phyloP scores from a whole-genome alignment of 2,113 vertebrate species.

The Macrotis lagotis region DNA sequence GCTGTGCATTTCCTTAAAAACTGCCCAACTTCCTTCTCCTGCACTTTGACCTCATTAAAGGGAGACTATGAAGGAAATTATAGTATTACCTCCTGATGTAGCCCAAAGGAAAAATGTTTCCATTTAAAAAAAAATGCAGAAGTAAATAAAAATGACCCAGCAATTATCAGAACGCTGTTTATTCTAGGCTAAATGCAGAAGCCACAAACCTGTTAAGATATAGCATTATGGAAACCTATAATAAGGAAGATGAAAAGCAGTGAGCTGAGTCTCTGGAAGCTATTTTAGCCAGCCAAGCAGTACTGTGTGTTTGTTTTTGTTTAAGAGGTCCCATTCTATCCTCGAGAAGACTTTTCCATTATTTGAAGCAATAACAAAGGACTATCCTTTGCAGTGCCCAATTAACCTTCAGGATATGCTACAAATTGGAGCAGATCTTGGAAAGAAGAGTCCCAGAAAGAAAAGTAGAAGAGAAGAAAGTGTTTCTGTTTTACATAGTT shows the following conservation, averaged over 20 bases:
- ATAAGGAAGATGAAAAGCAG: constrained; percentile 56
- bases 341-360: neutral
- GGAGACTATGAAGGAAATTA: constrained; percentile 74
- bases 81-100: constrained; percentile 57
- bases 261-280: constrained; percentile 1
- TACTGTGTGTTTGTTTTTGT: neutral
- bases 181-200: constrained; percentile 66
- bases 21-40: constrained; percentile 67
- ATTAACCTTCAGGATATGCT: neutral
- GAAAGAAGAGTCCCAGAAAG: neutral
- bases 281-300: neutral
- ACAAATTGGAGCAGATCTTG: rapidly evolving
- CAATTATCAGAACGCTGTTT: constrained; percentile 77
- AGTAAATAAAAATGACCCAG: constrained; percentile 78
- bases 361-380: neutral
- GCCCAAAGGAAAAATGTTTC: constrained; percentile 64
- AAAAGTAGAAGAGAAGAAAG: neutral
- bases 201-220: constrained; percentile 52
- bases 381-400: neutral
- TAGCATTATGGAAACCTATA: constrained; percentile 32
- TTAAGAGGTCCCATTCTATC: neutral
- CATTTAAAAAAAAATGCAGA: constrained; percentile 49
- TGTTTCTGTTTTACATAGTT: neutral
- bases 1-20: constrained; percentile 27
- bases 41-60: constrained; percentile 78